Evolutionary conservation across 2,797 vertebrate genomes (phyloP).

Genomic region (Phrynocephalus vlangalii): DNA sequence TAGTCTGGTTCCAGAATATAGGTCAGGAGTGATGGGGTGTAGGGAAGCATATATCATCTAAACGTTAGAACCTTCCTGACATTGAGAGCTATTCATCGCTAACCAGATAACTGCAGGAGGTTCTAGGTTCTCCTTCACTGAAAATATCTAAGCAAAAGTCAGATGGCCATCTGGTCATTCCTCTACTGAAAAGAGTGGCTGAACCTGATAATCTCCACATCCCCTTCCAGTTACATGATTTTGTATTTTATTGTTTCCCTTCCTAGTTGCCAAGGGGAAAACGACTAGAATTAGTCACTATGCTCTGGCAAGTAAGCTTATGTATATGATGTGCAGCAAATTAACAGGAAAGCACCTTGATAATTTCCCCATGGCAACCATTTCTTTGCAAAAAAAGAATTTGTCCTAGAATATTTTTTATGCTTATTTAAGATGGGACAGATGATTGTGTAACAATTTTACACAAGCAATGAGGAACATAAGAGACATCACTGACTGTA

Average conservation of each 20-base stretch:
- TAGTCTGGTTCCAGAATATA: not conserved
- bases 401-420: not conserved
- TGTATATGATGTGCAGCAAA: conserved; percentile 10
- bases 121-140: not conserved
- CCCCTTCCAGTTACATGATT: not conserved
- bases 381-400: conserved; percentile 6
- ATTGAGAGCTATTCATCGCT: not conserved
- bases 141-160: not conserved
- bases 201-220: not conserved
- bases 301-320: not conserved
- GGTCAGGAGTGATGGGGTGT: not conserved
- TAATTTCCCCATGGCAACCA: conserved; percentile 31
- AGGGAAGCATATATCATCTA: not conserved
- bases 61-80: not conserved
- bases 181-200: not conserved
- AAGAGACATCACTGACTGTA: not conserved
- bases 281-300: conserved; percentile 3
- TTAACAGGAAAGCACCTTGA: conserved; percentile 2
- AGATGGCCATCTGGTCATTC: not conserved
- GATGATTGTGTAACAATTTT: not conserved
- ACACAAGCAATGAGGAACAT: not conserved
- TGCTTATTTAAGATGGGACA: not conserved
- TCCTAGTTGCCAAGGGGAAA: not conserved
- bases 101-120: not conserved
- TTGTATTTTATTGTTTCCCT: not conserved